Evolutionary conservation across 2,888 invertebrate species (phyloP).

Genomic region (Dasypogon diadema): DNA sequence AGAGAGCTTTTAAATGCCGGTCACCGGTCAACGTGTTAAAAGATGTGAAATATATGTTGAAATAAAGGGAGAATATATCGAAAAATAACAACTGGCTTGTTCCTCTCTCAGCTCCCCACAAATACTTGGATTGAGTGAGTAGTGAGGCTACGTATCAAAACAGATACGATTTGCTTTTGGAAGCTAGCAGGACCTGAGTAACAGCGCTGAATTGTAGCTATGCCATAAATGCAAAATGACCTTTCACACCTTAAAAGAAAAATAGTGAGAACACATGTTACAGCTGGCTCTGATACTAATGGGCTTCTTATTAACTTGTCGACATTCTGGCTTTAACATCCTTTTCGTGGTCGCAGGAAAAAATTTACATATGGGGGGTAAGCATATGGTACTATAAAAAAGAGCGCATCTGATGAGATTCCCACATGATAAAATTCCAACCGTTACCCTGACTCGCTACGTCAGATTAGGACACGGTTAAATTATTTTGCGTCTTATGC

Average conservation of each 20-base stretch:
- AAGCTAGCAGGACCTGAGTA: too few relatives aligned
- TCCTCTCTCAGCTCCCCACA: too few relatives aligned
- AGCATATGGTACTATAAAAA: constrained; percentile 12
- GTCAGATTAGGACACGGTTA: not conserved
- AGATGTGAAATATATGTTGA: too few relatives aligned
- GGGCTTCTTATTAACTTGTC: constrained; percentile 11
- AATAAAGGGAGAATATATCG: too few relatives aligned
- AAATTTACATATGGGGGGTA: constrained; percentile 31
- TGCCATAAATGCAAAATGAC: constrained; percentile 4
- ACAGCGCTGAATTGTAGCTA: too few relatives aligned
- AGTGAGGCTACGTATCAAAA: too few relatives aligned
- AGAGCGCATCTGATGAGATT: constrained; percentile 41
- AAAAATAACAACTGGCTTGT: too few relatives aligned
- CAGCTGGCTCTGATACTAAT: constrained; percentile 15
- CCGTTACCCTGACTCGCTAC: constrained; percentile 4
- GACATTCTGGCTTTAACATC: constrained; percentile 17
- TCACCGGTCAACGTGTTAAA: too few relatives aligned
- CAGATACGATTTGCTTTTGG: too few relatives aligned
- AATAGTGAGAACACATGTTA: constrained; percentile 2
- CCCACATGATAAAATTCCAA: constrained; percentile 36
- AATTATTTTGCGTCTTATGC: constrained; percentile 6
- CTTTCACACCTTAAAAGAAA: constrained; percentile 13
- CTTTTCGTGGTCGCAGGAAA: constrained; percentile 1
- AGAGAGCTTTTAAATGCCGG: too few relatives aligned
- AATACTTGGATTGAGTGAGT: too few relatives aligned